Base-by-base conservation (phyloP, 1,140 invertebrate species). In the Papilio glaucus region DNA sequence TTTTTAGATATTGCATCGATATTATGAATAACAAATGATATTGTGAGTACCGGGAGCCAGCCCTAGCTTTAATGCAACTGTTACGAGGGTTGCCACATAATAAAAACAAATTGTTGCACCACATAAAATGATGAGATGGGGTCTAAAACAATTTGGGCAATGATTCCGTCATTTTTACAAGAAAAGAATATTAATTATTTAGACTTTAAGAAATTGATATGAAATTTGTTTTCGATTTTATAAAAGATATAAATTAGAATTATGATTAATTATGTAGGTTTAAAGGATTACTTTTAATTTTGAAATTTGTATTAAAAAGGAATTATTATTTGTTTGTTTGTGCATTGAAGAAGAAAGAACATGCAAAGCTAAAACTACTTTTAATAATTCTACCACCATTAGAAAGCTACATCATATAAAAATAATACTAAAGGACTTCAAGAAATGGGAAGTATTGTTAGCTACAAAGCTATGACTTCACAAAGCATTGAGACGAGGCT, bases 41-140 rank as follows among this genome's bases (percentile, higher is more conserved):
- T 12, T 5, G 9, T 0, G 49, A 57, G 29, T 33, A 33, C 29
- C 2, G 29, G 2, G 29, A 3, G 29, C 2, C 13, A 37, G n/a
- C 62, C 29, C 29, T 60, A 71, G 45, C 63, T 49, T n/a, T 39
- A 60, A 53, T 68, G 1, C 42, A 74, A 45, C 73, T 70, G 57
- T 78, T 33, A 41, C 24, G 71, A 73, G 75, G 78, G 78, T 77
- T 73, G 62, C 39, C 75, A 77, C 71, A 61, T 73, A 75, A 79
- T 77, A 79, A 74, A 74, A 75, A 74, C 70, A 77, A 77, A 72
- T 77, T 74, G 72, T 57, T 29, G 37, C 15, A 65, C 18, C 4
- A 33, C 37, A 38, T 63, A 33, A 37, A 15, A 29, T 37, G 33
- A 21, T 18, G 10, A 13, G 7, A 39, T 65, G 37, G 62, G 37